Conservation (phyloP, 2,113 vertebrate species). For the Harpagus bidentatus region DNA sequence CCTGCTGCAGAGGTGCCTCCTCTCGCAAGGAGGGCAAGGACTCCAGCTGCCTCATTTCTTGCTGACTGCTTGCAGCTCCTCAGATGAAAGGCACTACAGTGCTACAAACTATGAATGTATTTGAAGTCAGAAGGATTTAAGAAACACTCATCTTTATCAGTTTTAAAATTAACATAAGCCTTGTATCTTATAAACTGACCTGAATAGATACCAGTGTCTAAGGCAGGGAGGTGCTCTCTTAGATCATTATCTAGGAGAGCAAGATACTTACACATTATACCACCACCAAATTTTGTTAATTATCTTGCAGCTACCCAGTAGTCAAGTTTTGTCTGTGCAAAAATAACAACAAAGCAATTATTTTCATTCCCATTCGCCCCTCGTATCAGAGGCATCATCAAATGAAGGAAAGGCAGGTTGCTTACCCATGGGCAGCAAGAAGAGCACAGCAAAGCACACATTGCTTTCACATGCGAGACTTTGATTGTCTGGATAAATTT, state of each 20-base stretch:
- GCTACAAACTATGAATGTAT: not conserved
- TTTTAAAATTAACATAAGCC: not conserved
- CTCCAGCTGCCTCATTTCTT: not conserved
- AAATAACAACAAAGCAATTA: not conserved
- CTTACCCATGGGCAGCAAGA: not conserved
- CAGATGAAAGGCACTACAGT: not conserved
- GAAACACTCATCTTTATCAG: not conserved
- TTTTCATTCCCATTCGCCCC: not conserved
- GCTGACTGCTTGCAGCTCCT: not conserved
- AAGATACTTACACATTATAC: not conserved
- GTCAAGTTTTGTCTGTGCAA: not conserved
- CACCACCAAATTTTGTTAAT: not conserved
- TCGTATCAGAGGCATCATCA: rapidly evolving
- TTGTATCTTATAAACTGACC: not conserved
- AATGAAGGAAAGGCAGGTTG: not conserved
- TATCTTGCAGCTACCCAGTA: not conserved
- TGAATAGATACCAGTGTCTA: not conserved
- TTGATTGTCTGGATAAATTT: not conserved
- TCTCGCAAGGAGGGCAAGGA: not conserved
- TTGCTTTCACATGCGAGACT: not conserved
- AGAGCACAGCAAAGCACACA: not conserved
- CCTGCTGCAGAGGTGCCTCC: not conserved
- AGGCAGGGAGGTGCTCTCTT: not conserved
- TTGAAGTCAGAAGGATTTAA: not conserved
- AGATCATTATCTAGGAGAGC: not conserved